Evolutionary conservation across 1,140 invertebrate genomes (phyloP).

Genomic region (Leptinotarsa defecta): DNA sequence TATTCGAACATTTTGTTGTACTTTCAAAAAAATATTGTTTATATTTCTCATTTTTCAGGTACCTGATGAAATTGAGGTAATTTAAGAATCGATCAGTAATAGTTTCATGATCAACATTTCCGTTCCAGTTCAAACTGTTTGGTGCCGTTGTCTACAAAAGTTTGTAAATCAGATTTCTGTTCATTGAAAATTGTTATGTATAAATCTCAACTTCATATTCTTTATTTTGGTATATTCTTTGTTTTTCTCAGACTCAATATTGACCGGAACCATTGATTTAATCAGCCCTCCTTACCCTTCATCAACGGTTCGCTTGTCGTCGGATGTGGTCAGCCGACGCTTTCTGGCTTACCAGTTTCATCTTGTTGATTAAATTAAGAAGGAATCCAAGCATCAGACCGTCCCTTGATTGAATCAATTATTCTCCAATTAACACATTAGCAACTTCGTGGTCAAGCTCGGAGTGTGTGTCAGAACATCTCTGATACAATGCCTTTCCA

Average conservation of each 20-base stretch:
- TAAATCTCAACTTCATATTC: neutral
- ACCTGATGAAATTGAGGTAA: too few relatives aligned
- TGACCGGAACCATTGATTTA: neutral
- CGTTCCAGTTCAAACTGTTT: too few relatives aligned
- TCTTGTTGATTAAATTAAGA: slow-evolving; percentile 33
- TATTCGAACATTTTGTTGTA: too few relatives aligned
- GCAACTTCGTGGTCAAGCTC: slow-evolving; percentile 12
- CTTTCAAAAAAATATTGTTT: too few relatives aligned
- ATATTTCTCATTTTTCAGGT: too few relatives aligned
- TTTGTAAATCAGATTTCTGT: neutral
- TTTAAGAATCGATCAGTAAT: too few relatives aligned
- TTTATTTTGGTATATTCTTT: neutral
- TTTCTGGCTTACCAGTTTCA: neutral
- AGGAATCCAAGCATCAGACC: slow-evolving; percentile 28
- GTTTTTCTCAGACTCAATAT: neutral
- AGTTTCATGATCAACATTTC: too few relatives aligned
- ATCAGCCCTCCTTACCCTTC: neutral
- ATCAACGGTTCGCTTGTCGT: neutral
- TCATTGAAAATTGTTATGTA: neutral
- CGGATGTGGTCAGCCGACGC: neutral
- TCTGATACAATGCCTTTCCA: slow-evolving; percentile 21
- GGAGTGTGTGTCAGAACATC: neutral
- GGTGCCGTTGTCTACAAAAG: too few relatives aligned
- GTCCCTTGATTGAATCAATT: slow-evolving; percentile 35
- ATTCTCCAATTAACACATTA: slow-evolving; percentile 39